Percentiles rank a stretch among this genome's conserved stretches.
Evolutionary conservation across 2,888 invertebrate genomes (phyloP).

Genomic region (Andrena camellia): DNA sequence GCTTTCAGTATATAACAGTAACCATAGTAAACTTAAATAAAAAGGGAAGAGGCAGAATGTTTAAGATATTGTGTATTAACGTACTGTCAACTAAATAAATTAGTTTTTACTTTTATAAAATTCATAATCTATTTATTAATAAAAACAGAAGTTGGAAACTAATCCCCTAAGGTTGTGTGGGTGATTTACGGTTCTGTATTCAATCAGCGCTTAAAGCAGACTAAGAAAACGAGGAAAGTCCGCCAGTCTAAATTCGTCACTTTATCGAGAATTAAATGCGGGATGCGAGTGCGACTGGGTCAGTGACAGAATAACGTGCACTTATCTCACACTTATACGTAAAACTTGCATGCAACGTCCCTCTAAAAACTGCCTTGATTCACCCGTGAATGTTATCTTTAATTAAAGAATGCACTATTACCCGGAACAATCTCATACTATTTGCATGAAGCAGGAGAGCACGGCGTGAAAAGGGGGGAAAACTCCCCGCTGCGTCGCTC

Average conservation of each 20-base stretch:
- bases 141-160: background rate
- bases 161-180: no score
- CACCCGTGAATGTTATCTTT: background rate
- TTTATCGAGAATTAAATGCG: background rate
- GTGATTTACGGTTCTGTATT: no score
- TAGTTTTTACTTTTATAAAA: background rate
- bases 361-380: background rate
- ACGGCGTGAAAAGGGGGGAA: background rate
- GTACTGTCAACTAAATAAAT: background rate
- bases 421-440: no score
- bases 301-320: conserved; percentile 3
- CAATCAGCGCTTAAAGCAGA: no score
- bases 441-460: background rate
- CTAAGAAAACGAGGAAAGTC: no score
- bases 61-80: no score
- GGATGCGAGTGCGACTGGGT: background rate
- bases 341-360: background rate
- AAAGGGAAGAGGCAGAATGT: no score
- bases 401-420: background rate
- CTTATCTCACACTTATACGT: background rate
- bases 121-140: background rate
- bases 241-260: background rate
- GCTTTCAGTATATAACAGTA: no score
- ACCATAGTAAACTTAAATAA: no score
- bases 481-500: background rate